Evolutionary conservation across 2,797 vertebrate species (phyloP).

Genomic region (Cirrhinus mrigala): DNA sequence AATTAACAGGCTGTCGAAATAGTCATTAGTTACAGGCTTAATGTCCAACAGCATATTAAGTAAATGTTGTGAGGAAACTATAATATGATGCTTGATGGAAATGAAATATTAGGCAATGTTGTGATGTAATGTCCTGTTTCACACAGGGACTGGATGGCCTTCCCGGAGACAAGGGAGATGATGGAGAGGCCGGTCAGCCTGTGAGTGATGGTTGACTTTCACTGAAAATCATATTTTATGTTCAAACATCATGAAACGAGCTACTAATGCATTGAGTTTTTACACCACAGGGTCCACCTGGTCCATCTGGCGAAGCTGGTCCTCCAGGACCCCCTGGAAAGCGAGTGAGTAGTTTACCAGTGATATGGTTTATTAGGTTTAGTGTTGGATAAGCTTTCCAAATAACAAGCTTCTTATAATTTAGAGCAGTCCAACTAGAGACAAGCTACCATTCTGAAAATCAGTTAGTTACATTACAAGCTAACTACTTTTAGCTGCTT

Average conservation of each 20-base stretch:
- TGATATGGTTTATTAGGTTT: neutral
- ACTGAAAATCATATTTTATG: neutral
- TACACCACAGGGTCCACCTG: slow-evolving; percentile 88
- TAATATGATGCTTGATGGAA: neutral
- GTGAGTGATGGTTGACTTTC: slow-evolving; percentile 77
- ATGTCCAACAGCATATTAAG: neutral
- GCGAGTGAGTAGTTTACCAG: slow-evolving; percentile 83
- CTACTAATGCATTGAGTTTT: neutral
- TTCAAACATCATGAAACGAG: slow-evolving; percentile 4
- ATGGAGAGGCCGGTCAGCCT: slow-evolving; percentile 94
- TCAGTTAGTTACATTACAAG: neutral
- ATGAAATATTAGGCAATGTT: neutral
- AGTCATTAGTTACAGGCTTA: neutral
- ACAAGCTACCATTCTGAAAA: neutral
- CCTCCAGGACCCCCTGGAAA: slow-evolving; percentile 97
- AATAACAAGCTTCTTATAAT: neutral
- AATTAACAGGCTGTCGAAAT: neutral
- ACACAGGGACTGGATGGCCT: slow-evolving; percentile 91
- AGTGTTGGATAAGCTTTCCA: neutral
- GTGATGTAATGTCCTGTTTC: slow-evolving; percentile 41
- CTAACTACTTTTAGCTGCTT: neutral
- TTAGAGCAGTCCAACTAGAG: neutral
- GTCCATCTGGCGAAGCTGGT: slow-evolving; percentile 97
- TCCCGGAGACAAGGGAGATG: slow-evolving; percentile 94
- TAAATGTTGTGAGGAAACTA: neutral